Conservation (phyloP, 37 sponge, comb jelly and placozoan genomes). For the Geodia barretti region DNA sequence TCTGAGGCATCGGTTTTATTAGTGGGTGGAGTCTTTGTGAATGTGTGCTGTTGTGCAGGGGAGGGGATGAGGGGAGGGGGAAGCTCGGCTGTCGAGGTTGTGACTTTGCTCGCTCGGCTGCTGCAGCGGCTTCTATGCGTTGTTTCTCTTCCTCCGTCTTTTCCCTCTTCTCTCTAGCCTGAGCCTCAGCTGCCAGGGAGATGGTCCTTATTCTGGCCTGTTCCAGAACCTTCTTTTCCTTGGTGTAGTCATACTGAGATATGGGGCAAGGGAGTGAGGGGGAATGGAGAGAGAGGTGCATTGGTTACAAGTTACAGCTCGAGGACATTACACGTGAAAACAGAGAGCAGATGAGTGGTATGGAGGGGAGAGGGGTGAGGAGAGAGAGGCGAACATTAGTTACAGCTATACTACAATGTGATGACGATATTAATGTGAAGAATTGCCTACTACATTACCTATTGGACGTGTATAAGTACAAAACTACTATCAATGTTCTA, state of each 20-base stretch:
- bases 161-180: background rate
- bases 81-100: background rate
- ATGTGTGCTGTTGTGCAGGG: background rate
- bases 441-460: too few relatives aligned
- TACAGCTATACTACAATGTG: too few relatives aligned
- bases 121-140: background rate
- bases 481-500: too few relatives aligned
- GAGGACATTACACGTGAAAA: too few relatives aligned
- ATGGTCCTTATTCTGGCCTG: slow-evolving; percentile 29
- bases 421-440: too few relatives aligned
- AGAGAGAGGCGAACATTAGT: too few relatives aligned
- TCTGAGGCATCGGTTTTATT: background rate
- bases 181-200: slow-evolving; percentile 46
- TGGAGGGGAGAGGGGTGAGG: too few relatives aligned
- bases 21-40: background rate
- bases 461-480: too few relatives aligned
- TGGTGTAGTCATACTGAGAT: slow-evolving; percentile 57
- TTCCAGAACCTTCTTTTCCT: slow-evolving; percentile 43
- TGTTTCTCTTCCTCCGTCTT: background rate
- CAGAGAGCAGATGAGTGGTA: too few relatives aligned
- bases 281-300: too few relatives aligned
- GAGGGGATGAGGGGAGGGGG: slow-evolving; percentile 8
- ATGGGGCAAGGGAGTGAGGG: too few relatives aligned
- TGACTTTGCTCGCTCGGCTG: background rate
- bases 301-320: too few relatives aligned